Evolutionary conservation across 2,113 vertebrate genomes (phyloP).

Genomic region (Coryphaenoides rupestris): DNA sequence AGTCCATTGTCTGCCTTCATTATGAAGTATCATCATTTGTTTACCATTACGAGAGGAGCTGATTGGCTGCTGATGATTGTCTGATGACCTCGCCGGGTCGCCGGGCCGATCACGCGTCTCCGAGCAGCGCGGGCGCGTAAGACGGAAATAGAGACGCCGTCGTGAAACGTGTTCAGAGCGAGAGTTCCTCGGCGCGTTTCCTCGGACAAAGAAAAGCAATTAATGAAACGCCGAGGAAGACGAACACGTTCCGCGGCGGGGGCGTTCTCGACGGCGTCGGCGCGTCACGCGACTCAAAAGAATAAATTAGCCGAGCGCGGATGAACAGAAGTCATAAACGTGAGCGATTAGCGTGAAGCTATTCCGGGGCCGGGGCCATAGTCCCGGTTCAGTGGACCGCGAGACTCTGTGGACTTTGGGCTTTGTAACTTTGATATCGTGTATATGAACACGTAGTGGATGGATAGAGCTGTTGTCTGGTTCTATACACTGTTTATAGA

Average conservation of each 20-base stretch:
- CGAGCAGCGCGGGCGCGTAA: conserved; percentile 19
- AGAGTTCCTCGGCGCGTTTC: conserved; percentile 47
- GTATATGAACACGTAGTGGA: too few species aligned
- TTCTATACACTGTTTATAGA: too few species aligned
- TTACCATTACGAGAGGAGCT: conserved; percentile 23
- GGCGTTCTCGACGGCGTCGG: conserved; percentile 35
- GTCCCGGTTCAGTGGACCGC: not conserved
- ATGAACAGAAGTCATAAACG: conserved; percentile 25
- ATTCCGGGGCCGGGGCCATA: conserved; percentile 25
- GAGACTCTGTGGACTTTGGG: conserved; percentile 12
- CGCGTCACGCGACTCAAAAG: conserved; percentile 35
- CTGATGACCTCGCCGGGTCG: conserved; percentile 6
- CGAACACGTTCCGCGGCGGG: conserved; percentile 38
- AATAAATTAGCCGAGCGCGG: conserved; percentile 33
- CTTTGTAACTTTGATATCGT: too few species aligned
- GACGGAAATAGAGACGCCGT: conserved; percentile 32
- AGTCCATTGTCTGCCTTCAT: conserved; percentile 14
- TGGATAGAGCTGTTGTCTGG: too few species aligned
- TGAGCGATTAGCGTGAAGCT: conserved; percentile 24
- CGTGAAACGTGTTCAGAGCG: conserved; percentile 53
- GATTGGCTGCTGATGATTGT: conserved; percentile 12
- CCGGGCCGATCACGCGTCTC: conserved; percentile 26
- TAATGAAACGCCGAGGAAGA: conserved; percentile 46
- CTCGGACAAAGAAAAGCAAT: conserved; percentile 68
- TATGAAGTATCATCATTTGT: conserved; percentile 22